A percentile compares a stretch with the other conserved stretches of the same genome.
Evolutionary conservation across 2,888 invertebrate species (phyloP).

Genomic region (Drosophila anomalipes): DNA sequence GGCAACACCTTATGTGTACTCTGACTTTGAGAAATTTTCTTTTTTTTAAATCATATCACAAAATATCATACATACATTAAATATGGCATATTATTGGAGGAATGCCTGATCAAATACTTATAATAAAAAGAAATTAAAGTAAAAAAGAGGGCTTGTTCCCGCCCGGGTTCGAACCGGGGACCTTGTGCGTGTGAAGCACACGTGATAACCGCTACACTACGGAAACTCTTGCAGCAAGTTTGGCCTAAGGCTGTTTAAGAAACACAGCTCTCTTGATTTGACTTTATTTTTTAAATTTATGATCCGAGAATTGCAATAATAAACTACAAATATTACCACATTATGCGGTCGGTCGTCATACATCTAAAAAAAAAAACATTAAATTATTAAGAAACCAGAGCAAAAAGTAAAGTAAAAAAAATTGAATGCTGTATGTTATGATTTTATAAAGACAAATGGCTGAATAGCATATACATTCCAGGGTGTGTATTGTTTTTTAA

Average conservation of each 20-base stretch:
- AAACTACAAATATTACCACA: not conserved
- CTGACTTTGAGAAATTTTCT: not conserved
- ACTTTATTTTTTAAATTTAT: not conserved
- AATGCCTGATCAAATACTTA: not conserved
- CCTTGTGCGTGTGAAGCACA: conserved; percentile 85
- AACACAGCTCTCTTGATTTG: not conserved
- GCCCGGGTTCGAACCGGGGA: conserved; percentile 85
- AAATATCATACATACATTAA: not conserved
- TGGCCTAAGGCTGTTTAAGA: not conserved
- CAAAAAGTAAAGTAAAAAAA: not conserved
- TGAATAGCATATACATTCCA: not conserved
- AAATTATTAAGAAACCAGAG: not conserved
- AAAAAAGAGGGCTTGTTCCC: conserved; percentile 69
- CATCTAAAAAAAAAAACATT: not conserved
- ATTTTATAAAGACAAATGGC: not conserved
- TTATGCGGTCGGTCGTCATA: not conserved
- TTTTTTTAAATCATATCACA: not conserved
- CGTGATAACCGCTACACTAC: conserved; percentile 85
- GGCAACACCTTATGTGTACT: not conserved
- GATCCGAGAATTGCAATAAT: not conserved
- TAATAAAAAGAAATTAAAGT: not conserved
- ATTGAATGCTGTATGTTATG: not conserved
- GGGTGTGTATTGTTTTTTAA: not conserved
- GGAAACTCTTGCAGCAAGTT: conserved; percentile 64
- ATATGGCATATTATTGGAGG: not conserved